A percentile compares a stretch with the other conserved stretches of the same genome.
Conservation (phyloP, 2,113 vertebrate genomes). For the Himantopus leucocephalus region DNA sequence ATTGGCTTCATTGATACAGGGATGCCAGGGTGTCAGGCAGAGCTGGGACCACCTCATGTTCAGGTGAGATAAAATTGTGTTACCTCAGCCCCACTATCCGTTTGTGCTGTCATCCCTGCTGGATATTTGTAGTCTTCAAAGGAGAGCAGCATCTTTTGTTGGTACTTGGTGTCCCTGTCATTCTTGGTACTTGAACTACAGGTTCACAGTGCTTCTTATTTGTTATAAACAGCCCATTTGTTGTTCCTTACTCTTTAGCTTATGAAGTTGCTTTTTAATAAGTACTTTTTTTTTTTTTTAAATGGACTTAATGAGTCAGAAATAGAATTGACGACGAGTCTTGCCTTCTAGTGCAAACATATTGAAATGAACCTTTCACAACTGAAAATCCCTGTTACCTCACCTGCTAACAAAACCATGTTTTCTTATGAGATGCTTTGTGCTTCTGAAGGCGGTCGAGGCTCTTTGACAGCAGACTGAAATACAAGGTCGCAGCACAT, state of each 20-base stretch:
- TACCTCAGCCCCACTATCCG: neutral
- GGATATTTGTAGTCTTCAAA: neutral
- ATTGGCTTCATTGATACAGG: neutral
- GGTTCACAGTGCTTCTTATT: neutral
- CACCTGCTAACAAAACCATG: neutral
- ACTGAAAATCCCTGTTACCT: constrained; percentile 3
- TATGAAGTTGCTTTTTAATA: constrained; percentile 29
- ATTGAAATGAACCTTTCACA: constrained; percentile 13
- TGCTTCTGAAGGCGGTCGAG: neutral
- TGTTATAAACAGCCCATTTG: neutral
- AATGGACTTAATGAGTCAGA: constrained; percentile 45
- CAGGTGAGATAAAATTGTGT: neutral
- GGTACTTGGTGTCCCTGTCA: neutral
- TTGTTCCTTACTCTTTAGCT: constrained; percentile 2
- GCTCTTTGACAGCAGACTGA: constrained; percentile 5
- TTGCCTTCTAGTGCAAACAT: constrained; percentile 11
- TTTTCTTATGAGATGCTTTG: constrained; percentile 19
- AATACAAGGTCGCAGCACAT: neutral
- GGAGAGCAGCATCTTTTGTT: neutral
- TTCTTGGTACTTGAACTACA: neutral
- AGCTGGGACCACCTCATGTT: neutral
- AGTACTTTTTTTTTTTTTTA: neutral
- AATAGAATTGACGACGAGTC: neutral
- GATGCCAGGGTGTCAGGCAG: accelerated
- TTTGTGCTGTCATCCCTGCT: neutral